Evolutionary conservation across 2,888 invertebrate genomes (phyloP).

Genomic region (Autographa gamma): DNA sequence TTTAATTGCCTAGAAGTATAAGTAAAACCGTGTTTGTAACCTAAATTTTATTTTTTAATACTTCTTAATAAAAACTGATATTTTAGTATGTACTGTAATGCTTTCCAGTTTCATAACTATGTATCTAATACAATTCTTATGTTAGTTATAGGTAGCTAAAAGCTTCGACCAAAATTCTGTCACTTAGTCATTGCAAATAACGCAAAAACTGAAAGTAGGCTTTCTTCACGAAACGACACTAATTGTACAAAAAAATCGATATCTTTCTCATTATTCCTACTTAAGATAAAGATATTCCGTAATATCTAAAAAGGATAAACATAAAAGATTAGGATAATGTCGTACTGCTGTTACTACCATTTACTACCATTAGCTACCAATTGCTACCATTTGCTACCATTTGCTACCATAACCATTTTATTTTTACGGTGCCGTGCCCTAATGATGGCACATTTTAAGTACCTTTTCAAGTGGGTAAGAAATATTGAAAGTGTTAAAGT

Average conservation of each 20-base stretch:
- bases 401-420: conserved; percentile 33
- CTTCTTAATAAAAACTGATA: too few species aligned
- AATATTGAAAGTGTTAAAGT: conserved; percentile 1
- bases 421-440: conserved; percentile 29
- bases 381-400: conserved; percentile 35
- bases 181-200: not conserved
- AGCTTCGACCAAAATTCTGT: not conserved
- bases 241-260: not conserved
- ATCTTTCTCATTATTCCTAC: not conserved
- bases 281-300: not conserved
- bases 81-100: too few species aligned
- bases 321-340: conserved; percentile 32
- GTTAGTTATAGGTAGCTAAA: too few species aligned
- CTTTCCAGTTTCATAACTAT: too few species aligned
- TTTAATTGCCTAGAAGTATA: too few species aligned
- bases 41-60: too few species aligned
- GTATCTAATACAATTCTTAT: too few species aligned
- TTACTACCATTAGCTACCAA: conserved; percentile 32
- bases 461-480: not conserved
- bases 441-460: conserved; percentile 18
- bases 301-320: conserved; percentile 20
- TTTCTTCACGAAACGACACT: not conserved
- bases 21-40: too few species aligned
- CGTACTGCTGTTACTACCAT: conserved; percentile 23
- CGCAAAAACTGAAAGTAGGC: not conserved